Percentiles rank a stretch among this genome's conserved stretches.
Conservation (phyloP, 2,888 invertebrate species). For the Hypolimnas misippus region DNA sequence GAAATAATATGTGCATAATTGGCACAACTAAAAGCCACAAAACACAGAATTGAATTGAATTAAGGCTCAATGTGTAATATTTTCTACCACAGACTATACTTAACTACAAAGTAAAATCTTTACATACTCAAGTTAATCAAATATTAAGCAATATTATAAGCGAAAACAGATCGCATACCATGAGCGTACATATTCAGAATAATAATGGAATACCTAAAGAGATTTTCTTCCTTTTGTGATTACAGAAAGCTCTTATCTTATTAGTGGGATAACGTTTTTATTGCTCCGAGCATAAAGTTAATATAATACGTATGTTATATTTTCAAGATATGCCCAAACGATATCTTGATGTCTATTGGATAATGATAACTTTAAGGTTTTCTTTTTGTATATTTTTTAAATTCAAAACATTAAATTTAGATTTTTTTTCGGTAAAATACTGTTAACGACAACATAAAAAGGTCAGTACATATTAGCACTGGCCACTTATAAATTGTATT, state of each 20-base stretch:
- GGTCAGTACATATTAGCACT: too few species aligned
- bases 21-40: too few species aligned
- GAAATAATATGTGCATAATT: too few species aligned
- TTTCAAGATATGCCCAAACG: background rate
- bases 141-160: constrained; percentile 15
- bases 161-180: constrained; percentile 26
- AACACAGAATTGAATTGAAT: too few species aligned
- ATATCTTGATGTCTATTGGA: background rate
- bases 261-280: constrained; percentile 38
- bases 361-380: background rate
- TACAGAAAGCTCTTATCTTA: constrained; percentile 44
- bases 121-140: background rate
- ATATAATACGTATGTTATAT: constrained; percentile 7
- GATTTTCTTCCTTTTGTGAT: constrained; percentile 34
- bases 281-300: constrained; percentile 22
- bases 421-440: too few species aligned
- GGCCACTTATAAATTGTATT: too few species aligned
- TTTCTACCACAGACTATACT: too few species aligned
- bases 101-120: too few species aligned
- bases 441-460: too few species aligned
- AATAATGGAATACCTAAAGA: constrained; percentile 29
- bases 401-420: too few species aligned
- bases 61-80: too few species aligned
- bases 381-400: background rate
- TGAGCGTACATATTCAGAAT: constrained; percentile 25